phyloP scores from a whole-genome alignment of 53 echinoderm and acorn worm genomes.

The Paracentrotus lividus region DNA sequence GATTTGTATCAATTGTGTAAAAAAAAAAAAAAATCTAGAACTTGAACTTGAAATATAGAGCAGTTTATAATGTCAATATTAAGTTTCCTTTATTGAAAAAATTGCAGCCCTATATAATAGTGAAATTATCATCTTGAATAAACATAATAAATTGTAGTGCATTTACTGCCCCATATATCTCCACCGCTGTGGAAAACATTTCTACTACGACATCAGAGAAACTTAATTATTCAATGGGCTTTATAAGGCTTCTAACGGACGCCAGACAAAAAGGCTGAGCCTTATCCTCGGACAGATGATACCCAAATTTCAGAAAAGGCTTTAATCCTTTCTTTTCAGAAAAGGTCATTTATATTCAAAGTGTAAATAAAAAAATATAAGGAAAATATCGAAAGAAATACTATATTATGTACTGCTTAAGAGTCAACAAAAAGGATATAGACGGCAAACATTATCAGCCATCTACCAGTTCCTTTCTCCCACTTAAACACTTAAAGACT shows the following conservation, averaged over 20 bases:
- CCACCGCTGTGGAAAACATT: neutral
- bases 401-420: too few species aligned
- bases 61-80: too few species aligned
- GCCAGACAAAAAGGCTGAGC: constrained; percentile 9
- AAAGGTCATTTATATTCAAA: neutral
- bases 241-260: neutral
- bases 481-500: constrained; percentile 6
- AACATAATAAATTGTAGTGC: too few species aligned
- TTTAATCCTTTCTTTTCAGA: neutral
- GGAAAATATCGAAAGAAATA: too few species aligned
- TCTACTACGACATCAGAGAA: neutral
- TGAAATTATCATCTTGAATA: too few species aligned
- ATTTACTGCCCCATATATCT: neutral
- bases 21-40: too few species aligned
- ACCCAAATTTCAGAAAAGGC: constrained; percentile 3
- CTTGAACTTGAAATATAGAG: too few species aligned
- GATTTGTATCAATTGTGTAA: too few species aligned
- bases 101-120: too few species aligned
- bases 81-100: too few species aligned
- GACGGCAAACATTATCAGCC: constrained; percentile 30
- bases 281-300: neutral
- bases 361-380: too few species aligned
- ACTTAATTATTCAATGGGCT: constrained; percentile 26
- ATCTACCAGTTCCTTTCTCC: constrained; percentile 22
- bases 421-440: constrained; percentile 1